These are phyloP conservation scores for Eulemur macaco DNA, from an alignment of 2,113 vertebrate genomes.

Conservation along the genomic window DNA sequence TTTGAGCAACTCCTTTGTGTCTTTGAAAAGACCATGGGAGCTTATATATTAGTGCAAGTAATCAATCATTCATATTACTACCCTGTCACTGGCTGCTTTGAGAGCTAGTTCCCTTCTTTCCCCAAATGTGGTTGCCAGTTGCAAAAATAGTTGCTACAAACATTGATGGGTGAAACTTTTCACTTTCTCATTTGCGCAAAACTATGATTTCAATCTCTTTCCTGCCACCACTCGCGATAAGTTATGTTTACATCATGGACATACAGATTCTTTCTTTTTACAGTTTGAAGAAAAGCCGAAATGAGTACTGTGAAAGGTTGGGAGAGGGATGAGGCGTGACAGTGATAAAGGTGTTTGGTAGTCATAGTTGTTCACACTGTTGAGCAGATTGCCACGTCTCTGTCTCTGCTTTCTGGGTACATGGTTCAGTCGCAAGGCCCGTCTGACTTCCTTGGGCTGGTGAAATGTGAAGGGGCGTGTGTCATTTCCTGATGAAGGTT, in stretches of 20 bases:
- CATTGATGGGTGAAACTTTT: not conserved
- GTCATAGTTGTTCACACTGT: too few species aligned
- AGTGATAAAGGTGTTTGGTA: not conserved
- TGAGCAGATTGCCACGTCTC: not conserved
- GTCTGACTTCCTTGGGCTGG: not conserved
- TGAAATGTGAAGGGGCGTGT: not conserved
- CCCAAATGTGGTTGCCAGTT: not conserved
- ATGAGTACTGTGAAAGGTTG: too few species aligned
- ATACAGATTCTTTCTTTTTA: not conserved
- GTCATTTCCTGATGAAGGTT: not conserved
- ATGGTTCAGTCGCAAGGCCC: not conserved
- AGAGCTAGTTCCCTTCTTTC: not conserved
- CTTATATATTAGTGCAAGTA: too few species aligned
- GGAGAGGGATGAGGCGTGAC: not conserved
- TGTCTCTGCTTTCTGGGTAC: not conserved
- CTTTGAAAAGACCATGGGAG: not conserved
- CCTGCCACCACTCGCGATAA: not conserved
- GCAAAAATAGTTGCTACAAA: not conserved
- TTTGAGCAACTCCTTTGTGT: not conserved
- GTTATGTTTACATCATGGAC: not conserved
- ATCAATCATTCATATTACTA: accelerated
- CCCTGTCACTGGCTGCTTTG: not conserved
- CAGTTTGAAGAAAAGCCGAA: not conserved
- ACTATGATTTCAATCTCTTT: not conserved
- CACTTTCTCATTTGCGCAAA: not conserved